Conservation (phyloP, 2,888 invertebrate genomes). For the Agriopis leucophaearia region DNA sequence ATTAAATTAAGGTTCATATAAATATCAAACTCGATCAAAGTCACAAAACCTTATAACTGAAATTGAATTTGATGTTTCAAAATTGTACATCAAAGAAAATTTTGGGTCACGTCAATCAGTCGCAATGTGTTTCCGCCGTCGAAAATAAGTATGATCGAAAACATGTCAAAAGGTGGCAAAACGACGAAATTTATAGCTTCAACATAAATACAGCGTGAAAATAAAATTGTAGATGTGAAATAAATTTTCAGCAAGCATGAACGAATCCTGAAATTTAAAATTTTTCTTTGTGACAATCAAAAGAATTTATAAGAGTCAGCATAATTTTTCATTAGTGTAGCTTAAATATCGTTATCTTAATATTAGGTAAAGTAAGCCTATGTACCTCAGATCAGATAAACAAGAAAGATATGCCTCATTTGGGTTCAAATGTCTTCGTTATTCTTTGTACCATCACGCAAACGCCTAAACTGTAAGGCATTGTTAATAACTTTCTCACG, state of each 20-base stretch:
- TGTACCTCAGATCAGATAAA: no score
- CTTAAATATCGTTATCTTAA: no score
- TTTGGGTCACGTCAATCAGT: constrained; percentile 11
- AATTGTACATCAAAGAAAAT: background rate
- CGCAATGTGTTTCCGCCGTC: background rate
- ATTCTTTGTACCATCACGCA: no score
- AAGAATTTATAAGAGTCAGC: background rate
- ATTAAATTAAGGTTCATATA: no score
- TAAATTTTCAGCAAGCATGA: background rate
- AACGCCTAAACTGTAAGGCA: no score
- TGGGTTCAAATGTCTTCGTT: no score
- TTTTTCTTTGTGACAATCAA: background rate
- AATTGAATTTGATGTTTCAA: no score
- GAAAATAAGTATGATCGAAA: constrained; percentile 11
- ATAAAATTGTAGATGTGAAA: background rate
- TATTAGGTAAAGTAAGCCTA: no score
- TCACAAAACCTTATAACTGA: no score
- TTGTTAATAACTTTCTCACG: no score
- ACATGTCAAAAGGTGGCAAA: constrained; percentile 9
- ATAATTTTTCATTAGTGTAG: background rate
- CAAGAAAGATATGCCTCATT: no score
- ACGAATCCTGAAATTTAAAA: background rate
- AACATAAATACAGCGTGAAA: background rate
- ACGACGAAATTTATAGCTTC: background rate
- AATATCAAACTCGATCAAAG: background rate